Evolutionary conservation across 2,888 invertebrate species (phyloP), one percentile per base, ranked within the genome.

Genomic region (Lithophane socia): DNA sequence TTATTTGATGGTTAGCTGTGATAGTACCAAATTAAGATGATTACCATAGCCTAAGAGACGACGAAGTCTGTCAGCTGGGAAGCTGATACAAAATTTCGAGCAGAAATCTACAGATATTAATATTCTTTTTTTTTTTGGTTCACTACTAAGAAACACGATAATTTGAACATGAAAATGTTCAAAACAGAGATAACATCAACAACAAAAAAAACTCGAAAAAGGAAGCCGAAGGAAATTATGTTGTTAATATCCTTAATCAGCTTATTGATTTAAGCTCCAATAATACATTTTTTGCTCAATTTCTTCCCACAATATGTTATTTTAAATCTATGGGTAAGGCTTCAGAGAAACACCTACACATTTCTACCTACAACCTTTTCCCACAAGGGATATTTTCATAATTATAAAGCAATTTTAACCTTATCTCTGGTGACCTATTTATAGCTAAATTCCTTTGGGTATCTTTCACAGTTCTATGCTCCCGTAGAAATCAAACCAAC

Each of bases 301-400:
- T 29, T 29, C 60, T 16, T 18, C 37, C 54, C 24, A 77, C 47
- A 70, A 4, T 47, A 44, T 21, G 8, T 58, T 54, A 61, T 77
- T 54, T 52, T 44, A 37, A 66, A 61, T 66, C 18, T 16, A n/a
- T 12, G 7, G 37, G 16, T 64, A 54, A 42, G n/a, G 16, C 37
- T 77, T 54, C 16, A 64, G 47, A 77, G 24, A 24, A n/a, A 56
- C 42, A 52, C 24, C 21, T 63, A 71, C 54, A 63, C 29, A 42
- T 29, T 16, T 12, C 63, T 63, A 47, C 63, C 37, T 63, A 68
- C 76, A 52, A 44, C 7, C 21, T 54, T 54, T 61, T 29, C 44
- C n/a, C 9, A 47, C 24, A 5, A 8, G 3, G 21, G 21, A 16
- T 21, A 65, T 47, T 60, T 52, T 54, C 47, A 24, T 75, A 61